A percentile compares a stretch with the other conserved stretches of the same genome.
These are phyloP conservation scores for Pollenia amentaria DNA, from an alignment of 2,888 invertebrate species.

Conservation along the genomic window DNA sequence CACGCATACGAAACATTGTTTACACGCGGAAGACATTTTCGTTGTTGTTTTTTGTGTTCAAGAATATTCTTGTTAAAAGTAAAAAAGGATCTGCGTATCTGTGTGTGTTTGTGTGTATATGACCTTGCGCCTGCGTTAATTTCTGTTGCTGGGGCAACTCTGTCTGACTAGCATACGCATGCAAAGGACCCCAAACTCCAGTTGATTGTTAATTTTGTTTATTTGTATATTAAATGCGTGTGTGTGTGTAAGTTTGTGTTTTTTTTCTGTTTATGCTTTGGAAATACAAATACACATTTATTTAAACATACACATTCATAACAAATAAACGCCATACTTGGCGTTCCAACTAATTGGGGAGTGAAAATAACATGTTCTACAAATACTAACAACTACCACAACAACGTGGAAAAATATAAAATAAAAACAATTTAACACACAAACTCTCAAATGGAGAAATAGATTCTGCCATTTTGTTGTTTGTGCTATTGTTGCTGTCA, in stretches of 20 bases:
- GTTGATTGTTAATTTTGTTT: conserved; percentile 71
- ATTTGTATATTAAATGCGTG: conserved; percentile 34
- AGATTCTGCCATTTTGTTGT: conserved; percentile 71
- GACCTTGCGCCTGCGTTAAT: conserved; percentile 81
- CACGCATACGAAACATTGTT: conserved; percentile 62
- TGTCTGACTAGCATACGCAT: conserved; percentile 69
- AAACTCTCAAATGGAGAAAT: conserved; percentile 1
- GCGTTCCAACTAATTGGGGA: conserved; percentile 70
- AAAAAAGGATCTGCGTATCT: conserved; percentile 13
- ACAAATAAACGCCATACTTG: conserved; percentile 65
- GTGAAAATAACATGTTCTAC: conserved; percentile 68
- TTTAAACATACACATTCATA: conserved; percentile 1
- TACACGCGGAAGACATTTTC: conserved; percentile 73
- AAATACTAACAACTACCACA: conserved; percentile 60
- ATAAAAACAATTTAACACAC: conserved; percentile 35
- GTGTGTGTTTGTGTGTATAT: conserved; percentile 16
- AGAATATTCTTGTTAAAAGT: conserved; percentile 43
- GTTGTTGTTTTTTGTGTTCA: conserved; percentile 40
- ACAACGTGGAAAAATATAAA: background rate
- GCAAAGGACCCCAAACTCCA: conserved; percentile 41
- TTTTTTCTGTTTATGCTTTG: conserved; percentile 76
- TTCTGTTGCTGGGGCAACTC: conserved; percentile 83
- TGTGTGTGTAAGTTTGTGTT: conserved; percentile 10
- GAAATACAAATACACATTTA: conserved; percentile 31
- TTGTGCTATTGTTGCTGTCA: conserved; percentile 44